These are phyloP conservation scores for Montipora cactus DNA, from an alignment of 64 coral and sea anemone species.

Conservation along the genomic window DNA sequence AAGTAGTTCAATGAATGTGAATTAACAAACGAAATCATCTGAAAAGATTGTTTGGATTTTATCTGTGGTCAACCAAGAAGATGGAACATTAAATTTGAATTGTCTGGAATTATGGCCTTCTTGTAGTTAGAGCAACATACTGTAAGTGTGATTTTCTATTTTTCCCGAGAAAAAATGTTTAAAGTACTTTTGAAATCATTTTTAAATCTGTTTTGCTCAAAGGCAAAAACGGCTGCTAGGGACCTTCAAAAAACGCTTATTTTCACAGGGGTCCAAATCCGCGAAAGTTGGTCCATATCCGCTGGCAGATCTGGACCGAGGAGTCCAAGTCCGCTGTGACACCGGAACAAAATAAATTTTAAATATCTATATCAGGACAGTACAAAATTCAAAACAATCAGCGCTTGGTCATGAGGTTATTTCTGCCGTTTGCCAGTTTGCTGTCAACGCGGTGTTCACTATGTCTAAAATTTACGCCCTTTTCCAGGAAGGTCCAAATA, in stretches of 20 bases:
- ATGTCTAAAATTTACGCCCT: background rate
- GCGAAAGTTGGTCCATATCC: too few species aligned
- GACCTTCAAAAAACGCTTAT: too few species aligned
- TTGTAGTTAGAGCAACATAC: constrained; percentile 5
- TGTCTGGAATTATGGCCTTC: constrained; percentile 15
- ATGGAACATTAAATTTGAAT: background rate
- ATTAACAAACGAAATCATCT: background rate
- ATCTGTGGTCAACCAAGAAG: background rate
- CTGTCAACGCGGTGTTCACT: background rate
- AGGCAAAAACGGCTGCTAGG: background rate
- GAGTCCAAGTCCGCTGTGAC: too few species aligned
- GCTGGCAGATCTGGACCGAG: too few species aligned
- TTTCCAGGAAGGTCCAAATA: background rate
- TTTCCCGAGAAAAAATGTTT: background rate
- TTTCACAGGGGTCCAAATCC: too few species aligned
- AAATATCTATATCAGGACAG: too few species aligned
- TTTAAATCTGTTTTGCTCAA: constrained; percentile 3
- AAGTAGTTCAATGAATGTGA: background rate
- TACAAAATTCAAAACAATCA: too few species aligned
- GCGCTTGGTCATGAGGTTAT: too few species aligned
- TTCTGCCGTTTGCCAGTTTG: too few species aligned
- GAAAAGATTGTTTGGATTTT: background rate
- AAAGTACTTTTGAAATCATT: background rate
- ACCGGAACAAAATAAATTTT: too few species aligned
- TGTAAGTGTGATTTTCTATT: background rate